Conservation (phyloP, 2,888 invertebrate genomes). For the Folsomia manolachei region DNA sequence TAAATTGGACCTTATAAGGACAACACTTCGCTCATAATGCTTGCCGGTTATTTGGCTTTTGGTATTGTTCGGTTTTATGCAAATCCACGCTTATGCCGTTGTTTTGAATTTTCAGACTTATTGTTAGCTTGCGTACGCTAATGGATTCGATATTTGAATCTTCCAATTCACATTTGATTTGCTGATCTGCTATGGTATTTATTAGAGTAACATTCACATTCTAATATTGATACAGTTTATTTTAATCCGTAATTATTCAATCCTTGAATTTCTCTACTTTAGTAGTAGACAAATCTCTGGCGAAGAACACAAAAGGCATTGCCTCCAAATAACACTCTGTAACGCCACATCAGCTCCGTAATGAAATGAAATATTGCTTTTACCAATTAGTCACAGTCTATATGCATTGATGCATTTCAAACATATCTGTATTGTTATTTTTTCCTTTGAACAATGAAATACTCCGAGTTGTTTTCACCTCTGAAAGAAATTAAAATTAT, state of each 20-base stretch:
- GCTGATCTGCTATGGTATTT: too few species aligned
- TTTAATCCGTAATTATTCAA: too few species aligned
- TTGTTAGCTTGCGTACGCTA: neutral
- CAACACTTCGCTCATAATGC: neutral
- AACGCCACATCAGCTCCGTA: too few species aligned
- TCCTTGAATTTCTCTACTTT: too few species aligned
- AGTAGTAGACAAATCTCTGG: too few species aligned
- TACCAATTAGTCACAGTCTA: constrained; percentile 2
- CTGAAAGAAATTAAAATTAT: neutral
- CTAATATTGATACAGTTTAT: too few species aligned
- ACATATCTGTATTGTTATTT: neutral
- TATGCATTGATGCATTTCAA: neutral
- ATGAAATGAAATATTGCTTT: constrained; percentile 6
- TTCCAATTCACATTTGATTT: too few species aligned
- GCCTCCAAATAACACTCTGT: too few species aligned
- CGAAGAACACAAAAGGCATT: too few species aligned
- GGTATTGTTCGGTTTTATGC: neutral
- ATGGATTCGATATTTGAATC: too few species aligned
- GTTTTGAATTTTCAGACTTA: neutral
- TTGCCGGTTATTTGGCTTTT: neutral
- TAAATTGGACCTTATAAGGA: constrained; percentile 7
- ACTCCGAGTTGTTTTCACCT: neutral
- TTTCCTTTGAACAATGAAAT: neutral
- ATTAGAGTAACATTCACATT: too few species aligned
- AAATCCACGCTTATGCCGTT: neutral